Conservation (phyloP, 2,888 invertebrate genomes). For the Melieria picta region DNA sequence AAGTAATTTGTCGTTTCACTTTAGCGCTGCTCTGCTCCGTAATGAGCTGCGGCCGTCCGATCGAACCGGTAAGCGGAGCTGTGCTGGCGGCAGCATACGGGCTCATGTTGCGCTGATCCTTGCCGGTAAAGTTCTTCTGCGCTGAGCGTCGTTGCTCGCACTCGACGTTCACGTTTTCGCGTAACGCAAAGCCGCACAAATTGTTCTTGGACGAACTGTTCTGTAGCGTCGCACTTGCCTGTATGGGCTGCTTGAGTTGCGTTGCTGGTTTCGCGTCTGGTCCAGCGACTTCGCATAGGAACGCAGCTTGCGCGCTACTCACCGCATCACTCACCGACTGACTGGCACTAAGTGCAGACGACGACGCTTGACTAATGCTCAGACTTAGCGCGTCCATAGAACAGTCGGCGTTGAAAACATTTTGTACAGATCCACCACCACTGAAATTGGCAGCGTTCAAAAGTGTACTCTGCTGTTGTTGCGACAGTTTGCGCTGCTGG, state of each 20-base stretch:
- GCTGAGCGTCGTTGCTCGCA: constrained; percentile 57
- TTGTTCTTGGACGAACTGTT: constrained; percentile 65
- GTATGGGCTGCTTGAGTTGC: constrained; percentile 41
- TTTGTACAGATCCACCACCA: constrained; percentile 48
- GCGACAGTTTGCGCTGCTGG: constrained; percentile 53
- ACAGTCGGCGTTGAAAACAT: constrained; percentile 54
- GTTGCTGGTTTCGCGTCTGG: too few species aligned
- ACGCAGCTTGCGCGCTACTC: constrained; percentile 9
- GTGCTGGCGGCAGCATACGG: constrained; percentile 50
- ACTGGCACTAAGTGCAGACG: constrained; percentile 11
- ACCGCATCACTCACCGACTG: too few species aligned
- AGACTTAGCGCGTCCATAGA: constrained; percentile 57
- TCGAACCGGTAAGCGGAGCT: constrained; percentile 18
- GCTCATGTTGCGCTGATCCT: constrained; percentile 62
- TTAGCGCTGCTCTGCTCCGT: constrained; percentile 58
- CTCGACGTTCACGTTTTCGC: constrained; percentile 63
- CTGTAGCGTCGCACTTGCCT: constrained; percentile 53
- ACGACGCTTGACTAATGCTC: constrained; percentile 50
- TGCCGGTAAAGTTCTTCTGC: constrained; percentile 64
- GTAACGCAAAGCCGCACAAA: constrained; percentile 56
- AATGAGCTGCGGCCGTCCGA: constrained; percentile 17
- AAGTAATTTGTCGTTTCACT: constrained; percentile 72
- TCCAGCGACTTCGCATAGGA: too few species aligned
- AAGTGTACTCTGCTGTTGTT: constrained; percentile 16
- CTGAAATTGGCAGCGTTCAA: constrained; percentile 7